Evolutionary conservation across 2,797 vertebrate species (phyloP).

Genomic region (Cynodonichthys magdalenae): DNA sequence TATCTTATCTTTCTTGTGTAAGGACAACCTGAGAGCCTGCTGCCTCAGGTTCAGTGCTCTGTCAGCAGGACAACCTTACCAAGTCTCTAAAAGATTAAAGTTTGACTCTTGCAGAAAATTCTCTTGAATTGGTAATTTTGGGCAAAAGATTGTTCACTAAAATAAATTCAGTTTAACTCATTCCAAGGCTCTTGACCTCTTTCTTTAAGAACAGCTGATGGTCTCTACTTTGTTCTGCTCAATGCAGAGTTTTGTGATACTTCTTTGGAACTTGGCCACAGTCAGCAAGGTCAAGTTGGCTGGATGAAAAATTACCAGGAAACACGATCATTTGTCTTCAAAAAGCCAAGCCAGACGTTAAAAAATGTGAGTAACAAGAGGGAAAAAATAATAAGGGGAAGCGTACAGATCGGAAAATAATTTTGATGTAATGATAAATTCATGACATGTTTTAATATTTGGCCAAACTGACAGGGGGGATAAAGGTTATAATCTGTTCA

Average conservation of each 20-base stretch:
- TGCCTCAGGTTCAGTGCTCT: constrained; percentile 17
- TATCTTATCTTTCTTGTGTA: constrained; percentile 7
- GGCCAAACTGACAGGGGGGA: too few relatives aligned
- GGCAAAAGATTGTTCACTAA: constrained; percentile 3
- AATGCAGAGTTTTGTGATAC: not conserved
- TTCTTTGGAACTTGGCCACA: not conserved
- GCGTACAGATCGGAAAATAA: too few relatives aligned
- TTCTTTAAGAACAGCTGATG: constrained; percentile 19
- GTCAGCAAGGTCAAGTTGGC: constrained; percentile 3
- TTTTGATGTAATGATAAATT: too few relatives aligned
- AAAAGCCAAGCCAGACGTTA: constrained; percentile 1
- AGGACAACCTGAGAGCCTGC: constrained; percentile 7
- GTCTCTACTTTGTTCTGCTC: not conserved
- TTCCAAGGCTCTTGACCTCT: constrained; percentile 27
- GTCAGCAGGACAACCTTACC: constrained; percentile 39
- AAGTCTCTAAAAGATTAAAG: constrained; percentile 40
- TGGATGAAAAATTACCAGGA: not conserved
- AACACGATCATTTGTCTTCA: not conserved
- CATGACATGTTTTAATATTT: not conserved
- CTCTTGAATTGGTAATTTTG: constrained; percentile 18
- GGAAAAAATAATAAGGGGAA: too few relatives aligned
- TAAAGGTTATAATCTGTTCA: too few relatives aligned
- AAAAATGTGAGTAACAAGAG: not conserved
- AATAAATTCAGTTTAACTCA: constrained; percentile 8
- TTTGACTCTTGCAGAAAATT: constrained; percentile 24